phyloP scores from a whole-genome alignment of 2,888 invertebrate genomes.

The Polydrusus pterygomalis region DNA sequence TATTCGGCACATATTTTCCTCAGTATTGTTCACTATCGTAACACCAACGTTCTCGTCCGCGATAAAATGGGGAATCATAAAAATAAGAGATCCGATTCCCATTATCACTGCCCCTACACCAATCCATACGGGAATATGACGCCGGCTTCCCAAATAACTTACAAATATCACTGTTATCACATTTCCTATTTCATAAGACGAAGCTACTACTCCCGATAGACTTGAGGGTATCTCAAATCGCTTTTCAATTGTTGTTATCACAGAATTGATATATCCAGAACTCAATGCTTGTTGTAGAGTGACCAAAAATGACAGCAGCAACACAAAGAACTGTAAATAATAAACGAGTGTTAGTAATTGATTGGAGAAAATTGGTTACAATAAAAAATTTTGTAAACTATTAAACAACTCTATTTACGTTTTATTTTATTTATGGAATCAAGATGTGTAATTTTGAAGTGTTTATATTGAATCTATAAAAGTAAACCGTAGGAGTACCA shows the following conservation, averaged over 20 bases:
- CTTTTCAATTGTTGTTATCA: conserved; percentile 97
- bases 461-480: conserved; percentile 15
- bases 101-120: conserved; percentile 94
- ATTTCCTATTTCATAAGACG: conserved; percentile 96
- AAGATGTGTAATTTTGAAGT: conserved; percentile 13
- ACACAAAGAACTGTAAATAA: conserved; percentile 85
- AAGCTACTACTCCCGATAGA: conserved; percentile 93
- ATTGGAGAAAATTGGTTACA: not conserved
- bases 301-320: conserved; percentile 91
- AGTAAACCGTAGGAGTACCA: not conserved
- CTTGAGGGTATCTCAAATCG: conserved; percentile 95
- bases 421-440: conserved; percentile 8
- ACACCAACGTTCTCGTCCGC: conserved; percentile 85
- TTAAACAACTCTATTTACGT: conserved; percentile 3
- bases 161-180: conserved; percentile 97
- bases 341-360: conserved; percentile 35
- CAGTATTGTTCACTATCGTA: conserved; percentile 79
- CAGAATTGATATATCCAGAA: conserved; percentile 94
- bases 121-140: conserved; percentile 82
- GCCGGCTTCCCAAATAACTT: conserved; percentile 92
- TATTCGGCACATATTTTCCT: conserved; percentile 87
- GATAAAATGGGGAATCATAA: conserved; percentile 94
- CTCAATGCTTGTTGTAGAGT: conserved; percentile 93
- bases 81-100: conserved; percentile 94
- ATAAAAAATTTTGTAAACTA: not conserved